Evolutionary conservation across 2,797 vertebrate species (phyloP).

Genomic region (Leptoclinus maculatus): DNA sequence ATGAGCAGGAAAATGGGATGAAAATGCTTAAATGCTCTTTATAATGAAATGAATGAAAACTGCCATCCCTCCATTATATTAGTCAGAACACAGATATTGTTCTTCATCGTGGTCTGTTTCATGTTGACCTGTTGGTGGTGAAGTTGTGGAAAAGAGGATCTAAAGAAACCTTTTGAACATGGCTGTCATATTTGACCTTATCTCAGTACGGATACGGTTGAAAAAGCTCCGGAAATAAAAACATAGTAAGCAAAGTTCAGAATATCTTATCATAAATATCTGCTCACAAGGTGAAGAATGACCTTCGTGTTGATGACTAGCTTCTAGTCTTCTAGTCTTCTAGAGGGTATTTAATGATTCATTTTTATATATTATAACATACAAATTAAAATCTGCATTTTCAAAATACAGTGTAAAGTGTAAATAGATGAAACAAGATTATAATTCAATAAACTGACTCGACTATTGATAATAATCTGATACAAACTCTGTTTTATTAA

Average conservation of each 20-base stretch:
- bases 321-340: too few relatives aligned
- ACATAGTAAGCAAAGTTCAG: not conserved
- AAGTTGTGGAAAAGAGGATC: not conserved
- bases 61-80: too few relatives aligned
- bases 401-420: not conserved
- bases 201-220: not conserved
- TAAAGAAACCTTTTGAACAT: not conserved
- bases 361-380: not conserved
- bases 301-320: not conserved
- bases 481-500: too few relatives aligned
- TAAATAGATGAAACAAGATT: not conserved
- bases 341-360: not conserved
- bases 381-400: not conserved
- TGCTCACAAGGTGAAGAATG: not conserved
- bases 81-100: not conserved
- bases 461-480: not conserved
- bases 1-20: not conserved
- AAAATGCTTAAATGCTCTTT: conserved; percentile 7
- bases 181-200: not conserved
- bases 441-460: not conserved
- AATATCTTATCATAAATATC: conserved; percentile 3
- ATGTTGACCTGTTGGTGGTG: not conserved
- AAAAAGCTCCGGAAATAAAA: not conserved
- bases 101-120: not conserved
- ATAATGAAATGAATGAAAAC: not conserved